phyloP scores from a whole-genome alignment of 2,797 vertebrate genomes.

The Simalia tracyae region DNA sequence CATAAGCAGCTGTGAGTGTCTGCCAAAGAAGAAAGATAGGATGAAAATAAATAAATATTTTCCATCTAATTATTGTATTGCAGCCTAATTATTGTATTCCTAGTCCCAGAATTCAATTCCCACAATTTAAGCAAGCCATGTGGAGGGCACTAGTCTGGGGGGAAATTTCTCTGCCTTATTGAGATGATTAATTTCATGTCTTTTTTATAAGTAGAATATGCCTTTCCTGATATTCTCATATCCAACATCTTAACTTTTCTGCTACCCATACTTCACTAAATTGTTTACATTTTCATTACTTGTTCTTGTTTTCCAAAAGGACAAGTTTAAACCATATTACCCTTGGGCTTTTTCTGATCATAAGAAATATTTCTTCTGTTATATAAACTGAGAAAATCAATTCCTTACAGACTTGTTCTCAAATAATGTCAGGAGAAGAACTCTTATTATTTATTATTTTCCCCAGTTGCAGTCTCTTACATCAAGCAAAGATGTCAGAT shows the following conservation, averaged over 20 bases:
- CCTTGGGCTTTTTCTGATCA: neutral
- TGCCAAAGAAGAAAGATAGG: neutral
- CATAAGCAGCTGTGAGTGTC: neutral
- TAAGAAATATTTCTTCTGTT: neutral
- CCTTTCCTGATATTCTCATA: conserved; percentile 21
- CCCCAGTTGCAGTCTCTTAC: neutral
- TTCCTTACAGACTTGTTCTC: neutral
- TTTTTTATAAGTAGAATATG: conserved; percentile 29
- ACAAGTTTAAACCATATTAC: neutral
- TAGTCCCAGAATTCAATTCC: neutral
- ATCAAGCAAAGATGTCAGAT: too few relatives aligned
- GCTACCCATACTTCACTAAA: neutral
- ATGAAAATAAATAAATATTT: neutral
- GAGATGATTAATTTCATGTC: neutral
- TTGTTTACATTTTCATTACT: conserved; percentile 9
- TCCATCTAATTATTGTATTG: neutral
- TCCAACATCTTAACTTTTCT: conserved; percentile 22
- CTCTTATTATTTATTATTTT: conserved; percentile 14
- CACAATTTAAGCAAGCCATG: neutral
- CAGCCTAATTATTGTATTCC: neutral
- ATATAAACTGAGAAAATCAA: neutral
- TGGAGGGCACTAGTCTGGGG: neutral
- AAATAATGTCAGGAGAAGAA: conserved; percentile 15
- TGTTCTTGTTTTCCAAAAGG: conserved; percentile 33
- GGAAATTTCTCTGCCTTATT: neutral